These are phyloP conservation scores for Trilocha varians DNA, from an alignment of 2,888 invertebrate species.

Conservation along the genomic window DNA sequence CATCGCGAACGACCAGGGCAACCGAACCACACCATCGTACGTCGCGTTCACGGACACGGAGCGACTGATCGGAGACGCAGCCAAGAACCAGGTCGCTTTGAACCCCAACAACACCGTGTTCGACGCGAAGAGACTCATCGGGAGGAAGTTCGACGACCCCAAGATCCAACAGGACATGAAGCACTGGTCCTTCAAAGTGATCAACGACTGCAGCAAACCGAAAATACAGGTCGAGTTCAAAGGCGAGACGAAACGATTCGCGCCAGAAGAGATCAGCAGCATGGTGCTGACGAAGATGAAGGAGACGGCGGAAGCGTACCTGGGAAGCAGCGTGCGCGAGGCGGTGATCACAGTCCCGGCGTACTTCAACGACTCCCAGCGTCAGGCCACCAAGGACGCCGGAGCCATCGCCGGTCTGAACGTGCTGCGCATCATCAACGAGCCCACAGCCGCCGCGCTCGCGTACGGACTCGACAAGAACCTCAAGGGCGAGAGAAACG, in stretches of 20 bases:
- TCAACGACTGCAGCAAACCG: conserved; percentile 77
- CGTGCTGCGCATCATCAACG: conserved; percentile 91
- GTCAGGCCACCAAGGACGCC: conserved; percentile 90
- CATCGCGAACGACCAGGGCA: conserved; percentile 79
- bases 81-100: conserved; percentile 80
- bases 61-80: conserved; percentile 79
- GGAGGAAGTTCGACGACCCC: conserved; percentile 80
- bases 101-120: conserved; percentile 84
- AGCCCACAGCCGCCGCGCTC: conserved; percentile 90
- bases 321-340: conserved; percentile 77
- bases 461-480: conserved; percentile 88
- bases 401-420: conserved; percentile 89
- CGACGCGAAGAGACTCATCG: conserved; percentile 86
- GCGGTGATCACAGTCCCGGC: conserved; percentile 88
- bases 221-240: conserved; percentile 80
- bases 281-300: conserved; percentile 89
- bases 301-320: conserved; percentile 82
- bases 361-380: conserved; percentile 83
- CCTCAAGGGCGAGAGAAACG: conserved; percentile 81
- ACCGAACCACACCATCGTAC: conserved; percentile 82
- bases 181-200: conserved; percentile 87
- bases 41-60: conserved; percentile 82
- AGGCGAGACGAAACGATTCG: conserved; percentile 76
- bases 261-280: conserved; percentile 81
- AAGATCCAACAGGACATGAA: conserved; percentile 86